Evolutionary conservation across 2,113 vertebrate species (phyloP).

Genomic region (Gymnobelideus leadbeateri): DNA sequence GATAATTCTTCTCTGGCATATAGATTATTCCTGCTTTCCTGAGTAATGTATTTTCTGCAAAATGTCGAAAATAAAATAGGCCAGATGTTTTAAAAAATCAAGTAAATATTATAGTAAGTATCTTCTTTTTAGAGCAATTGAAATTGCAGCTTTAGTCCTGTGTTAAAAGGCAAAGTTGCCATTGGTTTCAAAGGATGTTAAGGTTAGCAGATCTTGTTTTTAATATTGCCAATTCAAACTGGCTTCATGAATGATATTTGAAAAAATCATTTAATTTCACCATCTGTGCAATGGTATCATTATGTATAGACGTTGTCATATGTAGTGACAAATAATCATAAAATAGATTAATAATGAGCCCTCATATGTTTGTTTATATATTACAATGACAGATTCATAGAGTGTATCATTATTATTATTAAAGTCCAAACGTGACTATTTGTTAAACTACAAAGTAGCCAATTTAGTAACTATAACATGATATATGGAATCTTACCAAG

Average conservation of each 20-base stretch:
- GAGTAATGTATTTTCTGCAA: conserved; percentile 52
- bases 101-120: conserved; percentile 26
- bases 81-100: conserved; percentile 51
- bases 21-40: conserved; percentile 54
- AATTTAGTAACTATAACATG: neutral
- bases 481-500: neutral
- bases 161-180: neutral
- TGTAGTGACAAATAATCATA: neutral
- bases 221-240: neutral
- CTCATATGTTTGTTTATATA: neutral
- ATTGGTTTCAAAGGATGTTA: neutral
- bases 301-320: neutral
- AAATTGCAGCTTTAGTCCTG: neutral
- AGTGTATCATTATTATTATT: neutral
- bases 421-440: neutral
- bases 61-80: conserved; percentile 63
- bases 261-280: neutral
- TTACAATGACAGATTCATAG: conserved; percentile 21
- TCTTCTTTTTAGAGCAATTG: conserved; percentile 25
- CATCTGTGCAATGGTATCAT: neutral
- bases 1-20: conserved; percentile 49
- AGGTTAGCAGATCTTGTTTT: neutral
- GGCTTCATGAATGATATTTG: neutral
- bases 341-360: neutral
- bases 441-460: neutral